phyloP scores from a whole-genome alignment of 92 coral and sea anemone species.

The Blastomussa wellsi region DNA sequence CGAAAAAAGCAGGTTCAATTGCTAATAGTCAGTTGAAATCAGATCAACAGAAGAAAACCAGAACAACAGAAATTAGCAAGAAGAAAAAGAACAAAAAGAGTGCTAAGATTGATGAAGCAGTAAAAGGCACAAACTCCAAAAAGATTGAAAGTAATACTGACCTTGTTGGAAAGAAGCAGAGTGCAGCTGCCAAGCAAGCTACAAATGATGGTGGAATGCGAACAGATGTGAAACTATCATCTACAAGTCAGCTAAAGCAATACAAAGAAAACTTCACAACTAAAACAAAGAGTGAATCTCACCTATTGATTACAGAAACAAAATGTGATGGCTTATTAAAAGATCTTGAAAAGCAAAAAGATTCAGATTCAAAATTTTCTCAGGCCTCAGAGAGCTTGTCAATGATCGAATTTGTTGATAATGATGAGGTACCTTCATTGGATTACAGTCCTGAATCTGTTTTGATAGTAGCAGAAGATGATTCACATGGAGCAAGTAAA shows the following conservation, averaged over 20 bases:
- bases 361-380: background rate
- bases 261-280: background rate
- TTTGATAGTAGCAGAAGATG: constrained; percentile 16
- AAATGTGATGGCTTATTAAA: background rate
- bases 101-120: background rate
- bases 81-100: constrained; percentile 14
- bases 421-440: constrained; percentile 4
- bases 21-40: background rate
- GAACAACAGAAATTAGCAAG: constrained; percentile 3
- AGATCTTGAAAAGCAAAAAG: background rate
- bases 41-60: background rate
- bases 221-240: background rate
- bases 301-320: background rate
- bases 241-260: background rate
- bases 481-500: constrained; percentile 13
- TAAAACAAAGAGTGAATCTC: background rate
- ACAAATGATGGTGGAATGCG: background rate
- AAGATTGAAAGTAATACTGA: background rate
- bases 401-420: background rate
- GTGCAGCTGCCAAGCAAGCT: background rate
- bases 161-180: background rate
- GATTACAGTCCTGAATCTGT: constrained; percentile 28
- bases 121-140: background rate
- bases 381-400: background rate
- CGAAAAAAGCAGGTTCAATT: background rate